A percentile compares a stretch with the other conserved stretches of the same genome.
Evolutionary conservation across 2,888 invertebrate species (phyloP).

Genomic region (Trissonchulus latispiculum): DNA sequence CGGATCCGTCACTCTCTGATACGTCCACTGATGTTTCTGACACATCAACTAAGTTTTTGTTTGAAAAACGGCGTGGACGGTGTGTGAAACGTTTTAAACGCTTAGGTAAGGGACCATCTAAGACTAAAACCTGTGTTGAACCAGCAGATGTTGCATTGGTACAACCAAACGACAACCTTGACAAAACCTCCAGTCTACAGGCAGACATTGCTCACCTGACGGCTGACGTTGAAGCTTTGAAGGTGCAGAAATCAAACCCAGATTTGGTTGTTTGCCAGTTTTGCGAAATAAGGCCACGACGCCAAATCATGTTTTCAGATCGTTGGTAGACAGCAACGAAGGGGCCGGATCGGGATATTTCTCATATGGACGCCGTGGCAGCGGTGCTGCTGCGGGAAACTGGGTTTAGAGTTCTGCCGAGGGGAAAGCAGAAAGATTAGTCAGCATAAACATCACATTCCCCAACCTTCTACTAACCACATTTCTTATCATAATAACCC

Average conservation of each 20-base stretch:
- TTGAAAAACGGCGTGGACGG: no score
- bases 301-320: neutral
- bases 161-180: neutral
- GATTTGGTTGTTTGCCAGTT: neutral
- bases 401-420: neutral
- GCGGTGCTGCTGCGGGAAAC: neutral
- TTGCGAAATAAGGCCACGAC: neutral
- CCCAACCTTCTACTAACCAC: no score
- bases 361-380: neutral
- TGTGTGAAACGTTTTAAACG: neutral
- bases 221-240: neutral
- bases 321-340: neutral
- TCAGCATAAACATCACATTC: no score
- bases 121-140: neutral
- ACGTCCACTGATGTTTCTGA: no score
- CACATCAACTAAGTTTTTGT: neutral
- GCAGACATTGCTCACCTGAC: neutral
- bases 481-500: no score
- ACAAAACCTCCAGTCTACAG: neutral
- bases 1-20: no score
- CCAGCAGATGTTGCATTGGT: neutral
- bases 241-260: neutral
- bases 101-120: no score
- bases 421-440: neutral
- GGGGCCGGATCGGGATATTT: no score